phyloP scores from a whole-genome alignment of 2,888 invertebrate species.

The Pristionchus japonicus region DNA sequence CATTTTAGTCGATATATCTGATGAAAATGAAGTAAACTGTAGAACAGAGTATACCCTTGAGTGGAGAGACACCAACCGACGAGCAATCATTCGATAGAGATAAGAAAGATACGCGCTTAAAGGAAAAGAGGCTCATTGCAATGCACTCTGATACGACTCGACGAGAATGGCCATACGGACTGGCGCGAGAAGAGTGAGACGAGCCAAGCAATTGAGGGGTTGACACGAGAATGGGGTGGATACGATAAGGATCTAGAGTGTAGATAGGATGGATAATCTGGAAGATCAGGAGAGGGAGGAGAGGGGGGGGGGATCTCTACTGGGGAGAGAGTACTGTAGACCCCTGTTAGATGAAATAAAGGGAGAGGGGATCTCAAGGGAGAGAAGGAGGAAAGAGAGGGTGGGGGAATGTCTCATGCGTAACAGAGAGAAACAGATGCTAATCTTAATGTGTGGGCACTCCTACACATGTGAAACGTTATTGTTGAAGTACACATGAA shows the following conservation, averaged over 20 bases:
- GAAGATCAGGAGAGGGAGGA: background rate
- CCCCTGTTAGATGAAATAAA: background rate
- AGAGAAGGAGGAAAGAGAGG: background rate
- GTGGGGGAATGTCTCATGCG: background rate
- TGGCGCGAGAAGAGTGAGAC: background rate
- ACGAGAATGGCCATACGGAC: conserved; percentile 8
- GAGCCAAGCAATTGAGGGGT: background rate
- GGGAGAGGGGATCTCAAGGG: background rate
- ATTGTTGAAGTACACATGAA: background rate
- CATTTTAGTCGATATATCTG: background rate
- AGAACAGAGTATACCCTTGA: conserved; percentile 6
- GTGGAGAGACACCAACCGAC: conserved; percentile 14
- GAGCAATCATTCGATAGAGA: conserved; percentile 25
- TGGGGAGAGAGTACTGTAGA: background rate
- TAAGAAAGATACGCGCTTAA: conserved; percentile 37
- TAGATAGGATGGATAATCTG: background rate
- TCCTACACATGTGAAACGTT: background rate
- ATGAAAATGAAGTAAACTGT: background rate
- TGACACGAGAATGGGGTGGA: background rate
- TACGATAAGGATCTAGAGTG: background rate
- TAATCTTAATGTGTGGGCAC: background rate
- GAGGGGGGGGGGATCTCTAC: background rate
- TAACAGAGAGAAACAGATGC: background rate
- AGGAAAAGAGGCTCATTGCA: conserved; percentile 32
- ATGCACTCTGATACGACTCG: conserved; percentile 28